Conservation (phyloP, 2,113 vertebrate species). For the Xenus cinereus region DNA sequence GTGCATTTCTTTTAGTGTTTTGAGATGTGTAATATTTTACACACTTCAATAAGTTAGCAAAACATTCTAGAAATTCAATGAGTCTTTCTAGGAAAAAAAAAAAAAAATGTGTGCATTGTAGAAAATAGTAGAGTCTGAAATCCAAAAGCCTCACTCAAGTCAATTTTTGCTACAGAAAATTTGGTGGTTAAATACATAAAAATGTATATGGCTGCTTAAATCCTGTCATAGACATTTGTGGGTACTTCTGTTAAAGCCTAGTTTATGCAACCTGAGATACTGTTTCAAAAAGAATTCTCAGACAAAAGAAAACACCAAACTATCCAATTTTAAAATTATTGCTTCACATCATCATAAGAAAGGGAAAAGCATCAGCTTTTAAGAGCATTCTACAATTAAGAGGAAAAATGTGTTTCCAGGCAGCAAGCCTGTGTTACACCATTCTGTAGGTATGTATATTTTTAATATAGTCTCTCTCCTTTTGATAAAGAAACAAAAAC, state of each 20-base stretch:
- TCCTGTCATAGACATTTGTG: background rate
- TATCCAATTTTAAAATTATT: background rate
- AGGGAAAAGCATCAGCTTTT: background rate
- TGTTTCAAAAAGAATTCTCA: background rate
- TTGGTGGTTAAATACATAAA: background rate
- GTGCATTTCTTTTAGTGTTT: background rate
- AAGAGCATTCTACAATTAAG: background rate
- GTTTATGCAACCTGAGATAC: background rate
- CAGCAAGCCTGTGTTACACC: background rate
- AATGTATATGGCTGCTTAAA: background rate
- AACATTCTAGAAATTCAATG: background rate
- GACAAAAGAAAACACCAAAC: background rate
- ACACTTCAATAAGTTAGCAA: background rate
- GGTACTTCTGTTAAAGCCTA: background rate
- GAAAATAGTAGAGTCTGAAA: background rate
- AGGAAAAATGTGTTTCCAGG: background rate
- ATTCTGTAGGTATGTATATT: background rate
- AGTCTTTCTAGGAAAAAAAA: background rate
- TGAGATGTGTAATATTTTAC: background rate
- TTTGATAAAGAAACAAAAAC: background rate
- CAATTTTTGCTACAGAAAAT: background rate
- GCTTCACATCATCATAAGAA: background rate
- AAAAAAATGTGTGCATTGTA: background rate
- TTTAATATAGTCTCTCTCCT: background rate
- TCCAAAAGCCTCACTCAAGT: background rate